These are phyloP conservation scores for Polyodon spathula DNA, from an alignment of 2,113 vertebrate genomes.

Conservation along the genomic window DNA sequence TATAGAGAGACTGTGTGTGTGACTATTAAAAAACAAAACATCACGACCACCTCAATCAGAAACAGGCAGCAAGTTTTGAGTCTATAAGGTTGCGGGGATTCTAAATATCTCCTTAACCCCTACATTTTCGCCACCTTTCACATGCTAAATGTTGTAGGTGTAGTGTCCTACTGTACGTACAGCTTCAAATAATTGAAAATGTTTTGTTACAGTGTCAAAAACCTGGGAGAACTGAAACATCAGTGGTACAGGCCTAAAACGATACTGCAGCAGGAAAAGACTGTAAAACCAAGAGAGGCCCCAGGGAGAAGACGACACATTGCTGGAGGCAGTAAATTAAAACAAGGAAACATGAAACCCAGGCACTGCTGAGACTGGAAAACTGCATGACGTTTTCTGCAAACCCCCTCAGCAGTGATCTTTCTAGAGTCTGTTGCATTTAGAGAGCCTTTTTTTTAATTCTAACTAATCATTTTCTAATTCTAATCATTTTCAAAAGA, in stretches of 20 bases:
- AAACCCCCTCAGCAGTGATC: background rate
- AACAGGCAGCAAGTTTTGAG: too few relatives aligned
- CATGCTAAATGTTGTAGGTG: too few relatives aligned
- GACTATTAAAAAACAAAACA: too few relatives aligned
- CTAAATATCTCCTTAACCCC: too few relatives aligned
- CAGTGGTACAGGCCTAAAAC: background rate
- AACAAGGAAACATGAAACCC: background rate
- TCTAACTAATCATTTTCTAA: too few relatives aligned
- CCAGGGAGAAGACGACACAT: background rate
- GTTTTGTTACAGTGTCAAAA: background rate
- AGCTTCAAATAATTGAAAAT: background rate
- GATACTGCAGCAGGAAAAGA: background rate
- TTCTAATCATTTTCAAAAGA: too few relatives aligned
- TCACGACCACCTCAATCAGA: too few relatives aligned
- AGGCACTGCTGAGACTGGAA: background rate
- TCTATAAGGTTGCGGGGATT: too few relatives aligned
- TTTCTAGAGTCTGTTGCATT: too few relatives aligned
- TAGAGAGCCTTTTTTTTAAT: too few relatives aligned
- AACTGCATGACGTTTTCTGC: background rate
- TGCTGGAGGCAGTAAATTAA: background rate
- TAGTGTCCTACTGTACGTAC: background rate
- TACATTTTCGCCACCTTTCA: too few relatives aligned
- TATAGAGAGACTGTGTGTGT: too few relatives aligned
- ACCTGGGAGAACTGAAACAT: background rate
- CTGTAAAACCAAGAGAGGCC: background rate